Base-by-base conservation (phyloP, 1,140 invertebrate species). In the Lithobius niger region DNA sequence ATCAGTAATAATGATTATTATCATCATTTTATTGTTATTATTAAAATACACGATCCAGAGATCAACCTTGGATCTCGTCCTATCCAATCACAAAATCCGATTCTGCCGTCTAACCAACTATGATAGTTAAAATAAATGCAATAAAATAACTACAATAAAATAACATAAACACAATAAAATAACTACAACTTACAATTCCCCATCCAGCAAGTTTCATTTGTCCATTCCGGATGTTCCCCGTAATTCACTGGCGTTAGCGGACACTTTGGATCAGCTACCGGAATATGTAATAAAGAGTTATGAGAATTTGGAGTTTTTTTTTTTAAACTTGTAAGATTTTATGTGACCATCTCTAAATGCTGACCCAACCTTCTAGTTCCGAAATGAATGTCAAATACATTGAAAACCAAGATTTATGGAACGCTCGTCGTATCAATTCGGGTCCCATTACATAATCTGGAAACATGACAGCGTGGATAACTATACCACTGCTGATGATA, bases 381-480 rank as follows among this genome's bases (percentile, higher is more conserved):
- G 60, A 57, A 36, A 69, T 64, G 27, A 71, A 66, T n/a, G 71
- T 72, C 18, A 72, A 60, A 51, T 74, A 75, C 53, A 75, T 61
- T 28, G 68, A 67, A 60, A 74, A 68, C 31, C 69, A 62, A 4
- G 70, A 67, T 22, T 70, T 61, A 25, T 69, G 64, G 15, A 74
- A 62, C 4, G 68, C 68, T 28, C 63, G 59, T 52, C 66, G 62
- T 2, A 74, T 54, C 1, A 67, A 52, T 6, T 70, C 65, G 15
- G 54, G 48, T 40, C 58, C 59, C 3, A 74, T 55, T 18, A 71
- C 70, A 44, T 63, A 67, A 58, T 69, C 67, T 1, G 73, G 73
- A 57, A 71, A 74, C 18, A 73, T 61, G 13, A 69, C 62, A 3
- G 71, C 71, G 27, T 73, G 71, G 16, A 74, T 72, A 2, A 71